Evolutionary conservation across 64 coral and sea anemone genomes (phyloP).

Genomic region (Pocillopora verrucosa): DNA sequence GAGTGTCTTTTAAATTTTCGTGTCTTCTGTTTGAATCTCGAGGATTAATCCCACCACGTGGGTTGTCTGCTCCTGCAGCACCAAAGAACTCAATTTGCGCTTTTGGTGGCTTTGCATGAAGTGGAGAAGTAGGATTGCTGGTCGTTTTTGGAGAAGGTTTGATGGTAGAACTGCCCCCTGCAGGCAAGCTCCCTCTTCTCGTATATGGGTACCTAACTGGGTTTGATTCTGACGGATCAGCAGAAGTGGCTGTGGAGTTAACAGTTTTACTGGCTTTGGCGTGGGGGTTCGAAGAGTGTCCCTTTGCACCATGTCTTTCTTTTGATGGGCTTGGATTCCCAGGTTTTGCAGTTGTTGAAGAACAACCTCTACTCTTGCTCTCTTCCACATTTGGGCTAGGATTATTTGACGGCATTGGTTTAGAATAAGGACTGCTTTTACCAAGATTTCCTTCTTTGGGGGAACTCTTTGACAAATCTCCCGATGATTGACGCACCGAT

Average conservation of each 20-base stretch:
- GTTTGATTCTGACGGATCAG: background rate
- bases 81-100: background rate
- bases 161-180: background rate
- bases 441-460: background rate
- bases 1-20: background rate
- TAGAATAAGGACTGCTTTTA: background rate
- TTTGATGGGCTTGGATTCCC: background rate
- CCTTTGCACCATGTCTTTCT: background rate
- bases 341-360: background rate
- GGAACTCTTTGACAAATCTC: background rate
- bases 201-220: conserved; percentile 27
- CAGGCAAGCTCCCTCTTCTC: conserved; percentile 15
- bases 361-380: background rate
- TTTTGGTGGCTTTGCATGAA: background rate
- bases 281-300: background rate
- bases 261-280: background rate
- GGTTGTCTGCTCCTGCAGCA: background rate
- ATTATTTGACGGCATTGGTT: background rate
- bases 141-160: conserved; percentile 15
- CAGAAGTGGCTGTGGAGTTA: background rate
- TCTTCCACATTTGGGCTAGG: background rate
- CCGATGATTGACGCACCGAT: background rate
- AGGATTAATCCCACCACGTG: background rate
- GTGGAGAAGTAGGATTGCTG: conserved; percentile 20
- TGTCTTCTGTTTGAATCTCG: background rate